Evolutionary conservation across 1,140 invertebrate genomes (phyloP).

Genomic region (Cotesia vestalis): DNA sequence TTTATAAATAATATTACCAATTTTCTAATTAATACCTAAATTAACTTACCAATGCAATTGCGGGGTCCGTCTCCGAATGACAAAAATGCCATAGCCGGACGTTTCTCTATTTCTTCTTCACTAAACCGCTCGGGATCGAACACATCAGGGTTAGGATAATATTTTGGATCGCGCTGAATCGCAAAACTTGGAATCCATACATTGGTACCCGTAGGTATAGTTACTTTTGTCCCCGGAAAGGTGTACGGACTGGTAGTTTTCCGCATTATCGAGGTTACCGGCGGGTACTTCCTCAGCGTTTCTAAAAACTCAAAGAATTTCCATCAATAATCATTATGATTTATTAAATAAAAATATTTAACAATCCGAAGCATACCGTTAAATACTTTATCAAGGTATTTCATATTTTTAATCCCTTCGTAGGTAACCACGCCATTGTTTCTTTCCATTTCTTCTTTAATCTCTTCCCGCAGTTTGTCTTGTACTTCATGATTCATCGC

Average conservation of each 20-base stretch:
- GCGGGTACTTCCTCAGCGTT: conserved; percentile 67
- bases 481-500: conserved; percentile 67
- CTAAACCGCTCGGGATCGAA: conserved; percentile 73
- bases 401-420: conserved; percentile 59
- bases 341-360: not conserved
- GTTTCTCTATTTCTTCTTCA: conserved; percentile 59
- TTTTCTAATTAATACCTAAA: not conserved
- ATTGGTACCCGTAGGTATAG: conserved; percentile 59
- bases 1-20: not conserved
- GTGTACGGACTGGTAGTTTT: conserved; percentile 63
- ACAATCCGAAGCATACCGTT: conserved; percentile 29
- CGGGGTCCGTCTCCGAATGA: conserved; percentile 78
- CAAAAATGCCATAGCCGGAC: conserved; percentile 69
- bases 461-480: conserved; percentile 33
- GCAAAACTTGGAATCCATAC: conserved; percentile 65
- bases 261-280: conserved; percentile 65
- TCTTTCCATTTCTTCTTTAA: conserved; percentile 46
- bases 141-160: conserved; percentile 68
- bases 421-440: conserved; percentile 62
- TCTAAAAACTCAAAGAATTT: conserved; percentile 48
- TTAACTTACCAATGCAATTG: conserved; percentile 74
- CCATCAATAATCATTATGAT: too few species aligned
- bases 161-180: conserved; percentile 69
- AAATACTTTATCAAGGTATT: conserved; percentile 57
- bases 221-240: conserved; percentile 62